Conservation (phyloP, 1,140 invertebrate species). For the Medauroidea extradentata region DNA sequence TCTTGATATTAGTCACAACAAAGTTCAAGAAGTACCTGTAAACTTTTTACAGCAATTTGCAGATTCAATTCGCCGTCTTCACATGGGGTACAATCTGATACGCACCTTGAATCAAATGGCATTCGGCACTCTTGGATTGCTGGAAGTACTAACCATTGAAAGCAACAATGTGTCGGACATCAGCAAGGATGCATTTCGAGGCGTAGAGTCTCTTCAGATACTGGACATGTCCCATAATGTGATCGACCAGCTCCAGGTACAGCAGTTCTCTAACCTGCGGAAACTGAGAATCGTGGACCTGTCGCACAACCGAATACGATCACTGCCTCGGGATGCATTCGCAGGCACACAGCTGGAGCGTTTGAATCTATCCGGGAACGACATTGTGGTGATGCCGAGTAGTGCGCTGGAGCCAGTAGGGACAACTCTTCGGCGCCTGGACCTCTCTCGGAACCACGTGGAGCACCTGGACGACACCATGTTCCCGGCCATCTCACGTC, state of each 20-base stretch:
- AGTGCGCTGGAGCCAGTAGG: slow-evolving; percentile 67
- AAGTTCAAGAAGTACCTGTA: slow-evolving; percentile 58
- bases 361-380: slow-evolving; percentile 74
- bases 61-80: slow-evolving; percentile 57
- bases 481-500: slow-evolving; percentile 73
- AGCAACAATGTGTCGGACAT: slow-evolving; percentile 70
- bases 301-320: slow-evolving; percentile 67
- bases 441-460: slow-evolving; percentile 73
- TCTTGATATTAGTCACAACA: slow-evolving; percentile 67
- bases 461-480: slow-evolving; percentile 84
- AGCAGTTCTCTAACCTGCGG: slow-evolving; percentile 74
- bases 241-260: slow-evolving; percentile 69
- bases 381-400: slow-evolving; percentile 68
- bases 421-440: slow-evolving; percentile 67
- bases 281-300: slow-evolving; percentile 72
- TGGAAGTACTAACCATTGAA: slow-evolving; percentile 70
- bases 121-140: slow-evolving; percentile 60
- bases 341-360: slow-evolving; percentile 71
- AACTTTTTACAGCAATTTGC: slow-evolving; percentile 56
- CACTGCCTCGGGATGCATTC: slow-evolving; percentile 74
- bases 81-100: slow-evolving; percentile 71
- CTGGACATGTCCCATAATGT: slow-evolving; percentile 75
- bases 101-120: slow-evolving; percentile 61
- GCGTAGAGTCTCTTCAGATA: slow-evolving; percentile 65
- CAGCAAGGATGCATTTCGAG: slow-evolving; percentile 68